A percentile compares a stretch with the other conserved stretches of the same genome.
phyloP scores from a whole-genome alignment of 2,113 vertebrate genomes.

The Galeopterus variegatus region DNA sequence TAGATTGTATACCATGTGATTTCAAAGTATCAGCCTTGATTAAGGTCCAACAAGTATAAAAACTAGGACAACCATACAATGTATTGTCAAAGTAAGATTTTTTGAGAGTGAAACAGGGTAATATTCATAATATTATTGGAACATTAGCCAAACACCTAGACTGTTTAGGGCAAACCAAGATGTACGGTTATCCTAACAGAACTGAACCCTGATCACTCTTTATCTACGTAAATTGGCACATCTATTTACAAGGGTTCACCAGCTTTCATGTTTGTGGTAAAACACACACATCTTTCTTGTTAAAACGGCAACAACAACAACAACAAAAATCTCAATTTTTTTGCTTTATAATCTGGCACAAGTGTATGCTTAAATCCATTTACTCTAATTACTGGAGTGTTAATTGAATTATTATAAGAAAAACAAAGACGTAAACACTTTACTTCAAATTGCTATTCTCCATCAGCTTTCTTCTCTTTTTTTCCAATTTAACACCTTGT shows the following conservation, averaged over 20 bases:
- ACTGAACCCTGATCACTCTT: background rate
- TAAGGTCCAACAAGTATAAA: background rate
- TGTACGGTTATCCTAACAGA: background rate
- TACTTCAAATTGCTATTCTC: constrained; percentile 10
- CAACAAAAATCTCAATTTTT: background rate
- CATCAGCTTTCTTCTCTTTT: background rate
- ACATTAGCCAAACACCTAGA: background rate
- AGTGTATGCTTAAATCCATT: background rate
- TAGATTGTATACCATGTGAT: background rate
- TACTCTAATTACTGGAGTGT: background rate
- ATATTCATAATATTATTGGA: background rate
- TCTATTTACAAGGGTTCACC: background rate
- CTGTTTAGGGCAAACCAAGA: background rate
- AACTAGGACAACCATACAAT: background rate
- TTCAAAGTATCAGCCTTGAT: background rate
- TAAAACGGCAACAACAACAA: background rate
- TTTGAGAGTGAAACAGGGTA: background rate
- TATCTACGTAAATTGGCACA: background rate
- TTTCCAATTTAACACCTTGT: background rate
- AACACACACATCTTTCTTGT: background rate
- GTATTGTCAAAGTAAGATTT: background rate
- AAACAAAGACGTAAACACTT: background rate
- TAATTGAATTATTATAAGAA: background rate
- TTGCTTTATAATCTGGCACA: background rate
- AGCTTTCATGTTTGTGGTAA: background rate